phyloP scores from a whole-genome alignment of 2,113 vertebrate species.

The Corydoras sp. region DNA sequence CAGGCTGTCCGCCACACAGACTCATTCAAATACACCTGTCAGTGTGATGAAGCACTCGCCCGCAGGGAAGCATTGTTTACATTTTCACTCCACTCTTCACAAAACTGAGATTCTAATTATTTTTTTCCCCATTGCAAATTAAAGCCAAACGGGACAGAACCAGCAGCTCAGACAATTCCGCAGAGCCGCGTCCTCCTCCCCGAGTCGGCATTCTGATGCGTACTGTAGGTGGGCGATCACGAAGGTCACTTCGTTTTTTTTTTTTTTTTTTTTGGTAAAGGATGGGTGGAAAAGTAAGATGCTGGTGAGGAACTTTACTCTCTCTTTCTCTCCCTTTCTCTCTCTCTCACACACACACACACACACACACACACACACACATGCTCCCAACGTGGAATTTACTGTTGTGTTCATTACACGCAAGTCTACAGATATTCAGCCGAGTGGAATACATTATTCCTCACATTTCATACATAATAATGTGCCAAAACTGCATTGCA shows the following conservation, averaged over 20 bases:
- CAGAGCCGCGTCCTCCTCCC: constrained; percentile 26
- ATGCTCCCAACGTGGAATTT: constrained; percentile 35
- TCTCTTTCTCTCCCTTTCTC: too few relatives aligned
- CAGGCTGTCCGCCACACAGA: constrained; percentile 93
- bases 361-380: constrained; percentile 6
- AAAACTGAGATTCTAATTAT: constrained; percentile 99
- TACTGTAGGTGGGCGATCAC: background rate
- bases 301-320: constrained; percentile 1
- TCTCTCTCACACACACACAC: background rate
- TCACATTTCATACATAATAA: constrained; percentile 66
- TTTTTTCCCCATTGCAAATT: constrained; percentile 92
- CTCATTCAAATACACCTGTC: constrained; percentile 99
- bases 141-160: constrained; percentile 90
- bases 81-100: constrained; percentile 98
- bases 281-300: background rate
- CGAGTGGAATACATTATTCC: constrained; percentile 56
- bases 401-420: constrained; percentile 47
- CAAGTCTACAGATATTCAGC: constrained; percentile 53
- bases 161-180: constrained; percentile 64
- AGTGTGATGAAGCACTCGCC: constrained; percentile 99
- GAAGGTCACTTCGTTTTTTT: constrained; percentile 46
- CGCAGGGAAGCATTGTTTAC: constrained; percentile 99
- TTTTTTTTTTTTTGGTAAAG: background rate
- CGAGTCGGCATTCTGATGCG: too few relatives aligned
- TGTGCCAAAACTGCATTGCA: constrained; percentile 58